A percentile compares a stretch with the other conserved stretches of the same genome.
Evolutionary conservation across 2,797 vertebrate species (phyloP).

Genomic region (Eulemur mongoz): DNA sequence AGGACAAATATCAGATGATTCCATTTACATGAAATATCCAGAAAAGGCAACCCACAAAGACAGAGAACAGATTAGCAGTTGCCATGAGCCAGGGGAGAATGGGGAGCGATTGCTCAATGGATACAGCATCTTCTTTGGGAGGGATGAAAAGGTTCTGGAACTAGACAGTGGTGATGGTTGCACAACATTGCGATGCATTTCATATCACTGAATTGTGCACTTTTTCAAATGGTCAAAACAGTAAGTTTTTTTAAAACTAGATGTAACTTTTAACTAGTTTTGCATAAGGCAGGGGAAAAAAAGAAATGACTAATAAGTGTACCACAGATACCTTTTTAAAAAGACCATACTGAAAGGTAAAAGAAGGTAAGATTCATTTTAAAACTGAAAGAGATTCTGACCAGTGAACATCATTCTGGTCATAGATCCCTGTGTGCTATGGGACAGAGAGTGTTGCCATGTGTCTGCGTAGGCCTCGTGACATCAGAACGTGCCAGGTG

Average conservation of each 20-base stretch:
- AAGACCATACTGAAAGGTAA: background rate
- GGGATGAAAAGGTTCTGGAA: background rate
- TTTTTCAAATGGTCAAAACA: background rate
- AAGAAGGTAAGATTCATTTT: background rate
- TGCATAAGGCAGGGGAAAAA: background rate
- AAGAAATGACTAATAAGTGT: background rate
- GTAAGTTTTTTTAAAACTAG: background rate
- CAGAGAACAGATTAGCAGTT: background rate
- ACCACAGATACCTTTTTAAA: background rate
- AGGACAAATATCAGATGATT: background rate
- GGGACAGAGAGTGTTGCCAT: background rate
- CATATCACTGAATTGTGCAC: background rate
- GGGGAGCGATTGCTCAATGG: no score
- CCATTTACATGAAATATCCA: background rate
- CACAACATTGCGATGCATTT: fast-evolving
- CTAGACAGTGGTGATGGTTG: background rate
- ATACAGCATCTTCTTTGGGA: background rate
- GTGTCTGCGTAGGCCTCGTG: background rate
- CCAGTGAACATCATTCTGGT: background rate
- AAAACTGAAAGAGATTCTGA: background rate
- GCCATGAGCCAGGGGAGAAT: no score
- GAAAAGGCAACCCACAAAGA: background rate
- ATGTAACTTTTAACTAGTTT: background rate
- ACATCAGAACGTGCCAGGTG: background rate
- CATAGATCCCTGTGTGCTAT: background rate